These are phyloP conservation scores for Drosophila biarmipes DNA, from an alignment of 1,140 invertebrate species.

Conservation along the genomic window DNA sequence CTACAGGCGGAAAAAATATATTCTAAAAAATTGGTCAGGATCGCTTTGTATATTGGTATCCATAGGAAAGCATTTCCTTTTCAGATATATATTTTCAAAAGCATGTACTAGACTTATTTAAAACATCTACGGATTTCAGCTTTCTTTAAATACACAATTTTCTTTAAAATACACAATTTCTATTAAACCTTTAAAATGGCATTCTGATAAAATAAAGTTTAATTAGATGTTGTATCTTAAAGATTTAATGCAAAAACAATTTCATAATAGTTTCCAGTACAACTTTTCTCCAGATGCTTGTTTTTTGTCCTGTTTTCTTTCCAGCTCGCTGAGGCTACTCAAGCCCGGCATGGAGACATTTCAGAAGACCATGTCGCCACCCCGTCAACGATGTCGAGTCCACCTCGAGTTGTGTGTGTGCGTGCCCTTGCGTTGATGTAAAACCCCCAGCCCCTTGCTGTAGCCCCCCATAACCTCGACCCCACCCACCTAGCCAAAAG, in stretches of 20 bases:
- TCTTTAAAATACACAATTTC: too few species aligned
- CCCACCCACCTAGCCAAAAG: too few species aligned
- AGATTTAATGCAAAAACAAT: too few species aligned
- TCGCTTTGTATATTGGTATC: not conserved
- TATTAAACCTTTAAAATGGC: too few species aligned
- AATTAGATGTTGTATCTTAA: too few species aligned
- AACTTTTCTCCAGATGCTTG: slow-evolving; percentile 8
- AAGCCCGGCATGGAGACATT: slow-evolving; percentile 66
- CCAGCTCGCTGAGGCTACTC: slow-evolving; percentile 60
- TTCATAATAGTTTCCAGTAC: not conserved
- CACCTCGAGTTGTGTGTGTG: slow-evolving; percentile 57
- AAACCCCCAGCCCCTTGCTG: slow-evolving; percentile 1
- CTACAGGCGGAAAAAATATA: slow-evolving; percentile 6
- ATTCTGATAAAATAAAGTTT: not conserved
- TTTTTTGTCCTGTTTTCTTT: slow-evolving; percentile 14
- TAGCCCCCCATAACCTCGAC: not conserved
- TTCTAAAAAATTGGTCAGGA: not conserved
- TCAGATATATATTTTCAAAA: too few species aligned
- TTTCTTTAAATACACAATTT: too few species aligned
- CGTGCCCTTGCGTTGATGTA: slow-evolving; percentile 79
- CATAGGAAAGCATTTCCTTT: not conserved
- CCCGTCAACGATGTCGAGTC: slow-evolving; percentile 51
- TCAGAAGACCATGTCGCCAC: slow-evolving; percentile 52
- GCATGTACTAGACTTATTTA: too few species aligned
- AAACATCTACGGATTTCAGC: too few species aligned